Base-by-base conservation (phyloP, 2,888 invertebrate genomes). In the Macrophya alboannulata region DNA sequence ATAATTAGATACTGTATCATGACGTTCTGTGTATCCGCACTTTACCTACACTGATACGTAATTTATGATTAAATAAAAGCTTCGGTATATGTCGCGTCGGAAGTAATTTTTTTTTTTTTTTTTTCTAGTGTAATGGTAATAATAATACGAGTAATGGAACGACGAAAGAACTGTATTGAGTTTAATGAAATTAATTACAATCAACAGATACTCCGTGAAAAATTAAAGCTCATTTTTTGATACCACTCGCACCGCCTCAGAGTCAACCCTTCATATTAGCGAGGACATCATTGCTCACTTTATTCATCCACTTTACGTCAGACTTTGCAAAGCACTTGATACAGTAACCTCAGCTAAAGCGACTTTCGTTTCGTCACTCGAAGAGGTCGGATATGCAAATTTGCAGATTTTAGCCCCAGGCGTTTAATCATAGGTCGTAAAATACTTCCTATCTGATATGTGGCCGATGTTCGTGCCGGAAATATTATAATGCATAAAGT, bases 241-340 rank as follows among this genome's bases (percentile, higher is more conserved):
- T 21, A 10, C 9, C n/a, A 74, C 72, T 74, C 45, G 21, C 10
- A n/a, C 21, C 21, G n/a, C 43, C 15, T 71, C n/a, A 40, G 4
- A 6, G 31, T 40, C 17, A n/a, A 71, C 71, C 40, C 21, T 74
- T 45, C 9, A 74, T 74, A 74, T 74, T 21, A 43, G n/a, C 45
- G 72, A 25, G 17, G 25, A 21, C 45, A 74, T 74, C 15, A 37
- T 77, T 59, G 25, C 21, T 84, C 45, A 15, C 43, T 76, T 81
- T 37, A 51, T 51, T 77, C 37, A 15, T 17, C 51, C 37, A 51
- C 55, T 77, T 37, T n/a, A 37, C 77, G 17, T 77, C 55, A 77
- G 77, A 77, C 55, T 77, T 81, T 81, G 81, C 81, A 15, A 59
- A 81, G 59, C 81, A 59, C 81, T 81, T 62, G 62, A 62, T 40